These are phyloP conservation scores for Paedocypris micromegethes DNA, from an alignment of 2,797 vertebrate genomes.

Conservation along the genomic window DNA sequence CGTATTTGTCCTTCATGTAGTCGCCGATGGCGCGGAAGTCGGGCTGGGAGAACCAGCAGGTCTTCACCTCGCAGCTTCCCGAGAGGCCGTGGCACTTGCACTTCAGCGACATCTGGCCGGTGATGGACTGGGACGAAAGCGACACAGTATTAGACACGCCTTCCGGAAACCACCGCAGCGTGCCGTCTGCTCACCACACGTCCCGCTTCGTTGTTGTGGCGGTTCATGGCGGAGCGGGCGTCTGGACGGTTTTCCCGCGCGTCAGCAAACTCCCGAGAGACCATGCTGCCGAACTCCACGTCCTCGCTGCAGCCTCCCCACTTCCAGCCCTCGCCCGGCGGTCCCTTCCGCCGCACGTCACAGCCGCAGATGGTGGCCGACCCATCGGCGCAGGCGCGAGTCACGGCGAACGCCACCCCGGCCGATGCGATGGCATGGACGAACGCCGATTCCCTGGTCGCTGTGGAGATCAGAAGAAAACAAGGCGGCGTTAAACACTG, in stretches of 20 bases:
- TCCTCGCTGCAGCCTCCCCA: slow-evolving; percentile 99
- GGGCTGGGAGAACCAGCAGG: slow-evolving; percentile 98
- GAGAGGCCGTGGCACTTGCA: slow-evolving; percentile 97
- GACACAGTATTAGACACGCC: background rate
- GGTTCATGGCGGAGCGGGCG: slow-evolving; percentile 95
- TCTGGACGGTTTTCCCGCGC: slow-evolving; percentile 93
- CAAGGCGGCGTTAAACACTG: background rate
- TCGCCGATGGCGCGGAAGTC: slow-evolving; percentile 92
- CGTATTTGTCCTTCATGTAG: slow-evolving; percentile 98
- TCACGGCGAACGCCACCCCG: slow-evolving; percentile 91
- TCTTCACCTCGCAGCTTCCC: slow-evolving; percentile 97
- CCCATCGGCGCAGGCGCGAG: slow-evolving; percentile 92
- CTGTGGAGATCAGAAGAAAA: slow-evolving; percentile 57
- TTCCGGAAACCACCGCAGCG: too few species aligned
- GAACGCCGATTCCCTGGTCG: slow-evolving; percentile 91
- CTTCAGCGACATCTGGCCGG: slow-evolving; percentile 92
- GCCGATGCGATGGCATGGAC: slow-evolving; percentile 95
- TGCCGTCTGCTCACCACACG: slow-evolving; percentile 69
- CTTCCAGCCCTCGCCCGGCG: slow-evolving; percentile 92
- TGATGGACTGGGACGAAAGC: slow-evolving; percentile 75
- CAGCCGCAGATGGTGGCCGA: slow-evolving; percentile 90
- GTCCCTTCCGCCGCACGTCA: slow-evolving; percentile 86
- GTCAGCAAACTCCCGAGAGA: slow-evolving; percentile 93
- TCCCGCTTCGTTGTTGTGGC: slow-evolving; percentile 96
- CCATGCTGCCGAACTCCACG: slow-evolving; percentile 92